A percentile compares a stretch with the other conserved stretches of the same genome.
Conservation (phyloP, 2,888 invertebrate genomes). For the Cerastis rubricosa region DNA sequence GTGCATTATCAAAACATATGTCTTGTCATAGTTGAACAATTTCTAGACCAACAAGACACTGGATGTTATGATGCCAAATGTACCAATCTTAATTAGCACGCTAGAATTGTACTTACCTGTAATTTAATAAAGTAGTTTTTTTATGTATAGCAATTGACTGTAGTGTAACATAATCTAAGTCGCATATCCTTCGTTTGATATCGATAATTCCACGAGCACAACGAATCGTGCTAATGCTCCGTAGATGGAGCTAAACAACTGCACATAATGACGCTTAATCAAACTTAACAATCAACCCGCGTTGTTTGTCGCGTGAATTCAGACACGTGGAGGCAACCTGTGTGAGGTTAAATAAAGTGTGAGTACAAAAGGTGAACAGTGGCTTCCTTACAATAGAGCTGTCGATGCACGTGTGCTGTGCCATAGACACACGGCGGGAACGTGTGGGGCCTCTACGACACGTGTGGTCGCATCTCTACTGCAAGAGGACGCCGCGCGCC, state of each 20-base stretch:
- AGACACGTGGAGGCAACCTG: slow-evolving; percentile 14
- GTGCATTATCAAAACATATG: slow-evolving; percentile 8
- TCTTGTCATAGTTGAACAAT: slow-evolving; percentile 18
- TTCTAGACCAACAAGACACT: slow-evolving; percentile 11
- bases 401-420: slow-evolving; percentile 47
- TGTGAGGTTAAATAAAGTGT: slow-evolving; percentile 22
- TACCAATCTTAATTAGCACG: slow-evolving; percentile 9
- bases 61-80: slow-evolving; percentile 2
- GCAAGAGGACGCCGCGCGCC: neutral
- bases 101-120: neutral
- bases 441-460: slow-evolving; percentile 56
- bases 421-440: slow-evolving; percentile 39
- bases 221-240: slow-evolving; percentile 1
- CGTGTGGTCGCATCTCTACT: slow-evolving; percentile 55
- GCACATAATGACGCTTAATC: slow-evolving; percentile 14
- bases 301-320: slow-evolving; percentile 23
- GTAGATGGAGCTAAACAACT: slow-evolving; percentile 12
- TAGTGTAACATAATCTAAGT: neutral
- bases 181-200: neutral
- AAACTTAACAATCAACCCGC: slow-evolving; percentile 40
- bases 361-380: slow-evolving; percentile 47
- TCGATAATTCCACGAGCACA: neutral
- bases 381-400: slow-evolving; percentile 31
- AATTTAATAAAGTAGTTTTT: neutral
- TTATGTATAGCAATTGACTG: neutral